Base-by-base conservation (phyloP, 1,140 invertebrate species). In the Gryllus bimaculatus region DNA sequence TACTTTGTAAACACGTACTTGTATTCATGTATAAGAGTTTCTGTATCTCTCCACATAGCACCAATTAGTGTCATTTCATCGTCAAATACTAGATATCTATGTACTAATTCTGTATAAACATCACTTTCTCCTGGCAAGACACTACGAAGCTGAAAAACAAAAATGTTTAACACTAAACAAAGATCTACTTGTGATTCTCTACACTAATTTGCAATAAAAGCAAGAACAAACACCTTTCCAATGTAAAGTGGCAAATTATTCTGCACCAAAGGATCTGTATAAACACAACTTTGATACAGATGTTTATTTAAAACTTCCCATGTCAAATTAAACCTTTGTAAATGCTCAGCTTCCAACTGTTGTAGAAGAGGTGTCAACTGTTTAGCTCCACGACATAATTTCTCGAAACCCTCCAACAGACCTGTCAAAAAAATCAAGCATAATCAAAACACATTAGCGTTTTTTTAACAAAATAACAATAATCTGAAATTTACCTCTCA, bases 271-370 rank as follows among this genome's bases (percentile, higher is more conserved):
- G 89, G 88, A 83, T 92, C 90, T 73, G 88, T 88, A 82, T 90
- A 90, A 48, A 90, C 88, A 82, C 89, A 89, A 79, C 87, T 88
- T 79, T 91, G 89, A 84, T 90, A 91, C n/a, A 91, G 84, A 82
- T 89, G 89, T 83, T 90, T 90, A 83, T 91, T 91, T 78, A 91
- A 88, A 79, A 88, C 85, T 79, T 90, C 88, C 90, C 91, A 92
- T 0, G 89, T 89, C 12, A 91, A 85, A 82, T 89, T 88, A 80
- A 91, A 90, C 80, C 88, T 87, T 78, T 85, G 87, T 54, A 91
- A 83, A 83, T 90, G 88, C 77, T 89, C 86, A 77, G 86, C 87
- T 82, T 90, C 87, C 77, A 92, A 82, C 66, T 89, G 88, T 80
- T 88, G 86, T 76, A 92, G 85, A 81, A 90, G 85, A 73, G 88